These are phyloP conservation scores for Bradysia coprophila DNA, from an alignment of 1,140 invertebrate species.

Conservation along the genomic window DNA sequence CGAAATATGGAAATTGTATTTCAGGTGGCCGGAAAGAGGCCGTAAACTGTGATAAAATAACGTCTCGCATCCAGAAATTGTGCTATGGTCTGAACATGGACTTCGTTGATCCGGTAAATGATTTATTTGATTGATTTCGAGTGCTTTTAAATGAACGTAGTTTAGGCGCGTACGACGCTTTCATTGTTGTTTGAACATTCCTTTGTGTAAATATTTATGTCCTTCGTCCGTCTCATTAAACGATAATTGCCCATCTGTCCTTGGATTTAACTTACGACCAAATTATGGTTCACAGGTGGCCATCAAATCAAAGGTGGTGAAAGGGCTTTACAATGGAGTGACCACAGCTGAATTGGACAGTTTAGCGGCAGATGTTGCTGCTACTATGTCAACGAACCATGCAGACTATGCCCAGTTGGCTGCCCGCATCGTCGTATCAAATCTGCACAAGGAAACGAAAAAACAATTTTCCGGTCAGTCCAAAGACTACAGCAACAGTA, in stretches of 20 bases:
- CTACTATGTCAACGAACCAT: conserved; percentile 85
- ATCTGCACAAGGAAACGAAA: conserved; percentile 89
- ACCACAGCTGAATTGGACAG: conserved; percentile 91
- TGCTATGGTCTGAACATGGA: conserved; percentile 94
- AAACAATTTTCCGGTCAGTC: conserved; percentile 53
- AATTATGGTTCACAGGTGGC: neutral
- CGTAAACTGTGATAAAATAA: conserved; percentile 96
- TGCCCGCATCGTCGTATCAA: conserved; percentile 83
- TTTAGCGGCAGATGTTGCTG: conserved; percentile 85
- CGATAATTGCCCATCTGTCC: too few species aligned
- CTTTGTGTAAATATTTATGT: too few species aligned
- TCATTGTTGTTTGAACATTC: too few species aligned
- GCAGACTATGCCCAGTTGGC: conserved; percentile 90
- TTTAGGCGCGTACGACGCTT: too few species aligned
- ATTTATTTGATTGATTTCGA: too few species aligned
- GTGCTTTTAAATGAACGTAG: too few species aligned
- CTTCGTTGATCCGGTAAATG: conserved; percentile 84
- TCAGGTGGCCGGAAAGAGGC: conserved; percentile 85
- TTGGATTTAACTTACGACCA: too few species aligned
- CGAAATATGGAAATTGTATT: too few species aligned
- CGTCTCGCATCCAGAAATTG: conserved; percentile 82
- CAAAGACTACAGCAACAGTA: neutral
- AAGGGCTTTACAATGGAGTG: conserved; percentile 84
- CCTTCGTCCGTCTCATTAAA: too few species aligned
- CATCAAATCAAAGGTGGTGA: conserved; percentile 54